Conservation (phyloP, 2,888 invertebrate genomes). For the Neria commutata region DNA sequence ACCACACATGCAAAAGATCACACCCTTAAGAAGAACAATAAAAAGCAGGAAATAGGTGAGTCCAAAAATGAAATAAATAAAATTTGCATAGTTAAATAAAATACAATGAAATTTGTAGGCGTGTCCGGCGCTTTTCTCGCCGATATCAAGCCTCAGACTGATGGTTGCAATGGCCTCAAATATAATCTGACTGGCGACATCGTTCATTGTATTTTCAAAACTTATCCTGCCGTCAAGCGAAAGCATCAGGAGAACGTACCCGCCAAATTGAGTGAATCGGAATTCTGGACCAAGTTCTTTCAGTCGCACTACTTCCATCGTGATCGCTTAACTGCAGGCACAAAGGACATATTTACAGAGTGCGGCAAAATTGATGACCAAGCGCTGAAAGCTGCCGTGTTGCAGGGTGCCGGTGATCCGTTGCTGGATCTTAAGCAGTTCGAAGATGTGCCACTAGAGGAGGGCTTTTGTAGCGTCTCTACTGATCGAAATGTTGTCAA, state of each 20-base stretch:
- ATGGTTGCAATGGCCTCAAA: constrained; percentile 94
- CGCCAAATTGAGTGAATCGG: constrained; percentile 89
- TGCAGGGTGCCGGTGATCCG: constrained; percentile 79
- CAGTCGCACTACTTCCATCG: constrained; percentile 99
- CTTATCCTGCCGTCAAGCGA: constrained; percentile 97
- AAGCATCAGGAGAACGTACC: constrained; percentile 98
- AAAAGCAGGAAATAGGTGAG: constrained; percentile 83
- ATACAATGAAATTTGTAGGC: constrained; percentile 59
- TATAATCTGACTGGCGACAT: constrained; percentile 97
- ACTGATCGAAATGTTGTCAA: constrained; percentile 56
- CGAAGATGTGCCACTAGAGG: constrained; percentile 71
- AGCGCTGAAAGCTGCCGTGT: constrained; percentile 76
- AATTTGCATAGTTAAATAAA: no score
- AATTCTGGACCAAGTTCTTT: constrained; percentile 99
- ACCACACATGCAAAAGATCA: constrained; percentile 82
- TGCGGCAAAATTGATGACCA: constrained; percentile 96
- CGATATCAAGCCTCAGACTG: constrained; percentile 95
- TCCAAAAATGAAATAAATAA: constrained; percentile 24
- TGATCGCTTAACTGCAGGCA: constrained; percentile 86
- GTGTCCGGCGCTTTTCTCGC: constrained; percentile 81
- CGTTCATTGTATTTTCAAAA: constrained; percentile 97
- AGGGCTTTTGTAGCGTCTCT: constrained; percentile 67
- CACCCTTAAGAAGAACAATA: constrained; percentile 73
- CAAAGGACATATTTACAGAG: constrained; percentile 96
- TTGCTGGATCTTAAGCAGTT: constrained; percentile 84